Conservation (phyloP, 2,888 invertebrate genomes). For the Muscina levida region DNA sequence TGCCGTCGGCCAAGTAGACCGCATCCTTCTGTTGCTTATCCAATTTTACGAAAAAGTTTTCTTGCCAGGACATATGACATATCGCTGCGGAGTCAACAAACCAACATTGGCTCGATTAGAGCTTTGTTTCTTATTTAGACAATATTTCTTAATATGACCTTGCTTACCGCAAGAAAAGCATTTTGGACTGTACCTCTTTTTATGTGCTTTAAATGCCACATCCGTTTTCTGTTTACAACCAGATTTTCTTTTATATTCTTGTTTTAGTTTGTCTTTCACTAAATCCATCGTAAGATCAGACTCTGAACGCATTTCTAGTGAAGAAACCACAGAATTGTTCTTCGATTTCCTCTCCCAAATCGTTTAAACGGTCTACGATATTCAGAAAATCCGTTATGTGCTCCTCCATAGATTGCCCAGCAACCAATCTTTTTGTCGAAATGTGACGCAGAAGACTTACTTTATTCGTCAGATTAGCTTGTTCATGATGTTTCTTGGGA, state of each 20-base stretch:
- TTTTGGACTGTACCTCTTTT: constrained; percentile 34
- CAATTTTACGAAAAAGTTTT: constrained; percentile 35
- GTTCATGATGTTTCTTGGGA: too few species aligned
- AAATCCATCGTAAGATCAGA: constrained; percentile 38
- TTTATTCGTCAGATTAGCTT: too few species aligned
- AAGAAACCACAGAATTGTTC: constrained; percentile 41
- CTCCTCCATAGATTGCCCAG: constrained; percentile 23
- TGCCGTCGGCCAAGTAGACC: constrained; percentile 33
- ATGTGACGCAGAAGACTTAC: constrained; percentile 37
- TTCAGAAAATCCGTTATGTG: constrained; percentile 47
- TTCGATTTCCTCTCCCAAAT: constrained; percentile 43
- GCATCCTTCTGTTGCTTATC: constrained; percentile 14
- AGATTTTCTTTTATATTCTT: constrained; percentile 44
- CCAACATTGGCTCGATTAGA: constrained; percentile 37
- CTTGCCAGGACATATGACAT: constrained; percentile 40
- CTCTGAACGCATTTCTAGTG: constrained; percentile 47
- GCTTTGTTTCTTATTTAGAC: neutral
- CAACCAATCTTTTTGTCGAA: neutral
- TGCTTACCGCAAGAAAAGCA: constrained; percentile 45
- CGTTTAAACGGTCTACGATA: constrained; percentile 39
- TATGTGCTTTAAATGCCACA: constrained; percentile 21
- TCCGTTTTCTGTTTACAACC: neutral
- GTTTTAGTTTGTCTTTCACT: constrained; percentile 48
- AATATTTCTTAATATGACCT: constrained; percentile 14
- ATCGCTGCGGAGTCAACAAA: constrained; percentile 40